Conservation (phyloP, 2,888 invertebrate species). For the Pinctada fucata region DNA sequence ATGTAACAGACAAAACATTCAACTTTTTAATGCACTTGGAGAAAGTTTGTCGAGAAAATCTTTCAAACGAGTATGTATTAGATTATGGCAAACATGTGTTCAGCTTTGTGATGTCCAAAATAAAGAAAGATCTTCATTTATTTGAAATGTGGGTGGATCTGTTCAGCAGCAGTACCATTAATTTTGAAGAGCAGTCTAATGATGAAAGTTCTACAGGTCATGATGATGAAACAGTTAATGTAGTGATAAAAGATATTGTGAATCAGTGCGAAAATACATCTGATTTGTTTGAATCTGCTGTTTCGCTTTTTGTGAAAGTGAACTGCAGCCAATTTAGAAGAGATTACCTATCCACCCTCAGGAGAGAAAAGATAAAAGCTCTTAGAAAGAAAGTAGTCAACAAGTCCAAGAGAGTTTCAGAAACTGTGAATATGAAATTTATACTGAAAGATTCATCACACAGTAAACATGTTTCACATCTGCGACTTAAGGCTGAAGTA, state of each 20-base stretch:
- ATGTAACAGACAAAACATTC: constrained; percentile 28
- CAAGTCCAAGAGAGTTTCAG: constrained; percentile 8
- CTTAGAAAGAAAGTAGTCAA: constrained; percentile 13
- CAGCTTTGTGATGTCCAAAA: background rate
- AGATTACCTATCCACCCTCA: constrained; percentile 7
- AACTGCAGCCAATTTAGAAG: constrained; percentile 5
- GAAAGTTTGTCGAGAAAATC: background rate
- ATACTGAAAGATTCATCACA: background rate
- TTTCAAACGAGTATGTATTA: constrained; percentile 15
- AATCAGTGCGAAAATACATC: constrained; percentile 5
- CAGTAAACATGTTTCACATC: background rate
- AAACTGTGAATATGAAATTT: constrained; percentile 22
- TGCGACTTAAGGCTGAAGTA: constrained; percentile 4
- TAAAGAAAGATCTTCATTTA: constrained; percentile 10
- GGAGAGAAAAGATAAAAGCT: constrained; percentile 12
- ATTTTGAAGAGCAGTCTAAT: background rate
- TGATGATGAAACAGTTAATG: background rate
- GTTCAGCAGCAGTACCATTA: background rate
- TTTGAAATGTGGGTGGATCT: constrained; percentile 2
- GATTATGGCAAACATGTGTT: constrained; percentile 10
- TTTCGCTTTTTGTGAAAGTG: constrained; percentile 6
- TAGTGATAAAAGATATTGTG: background rate
- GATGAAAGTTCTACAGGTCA: background rate
- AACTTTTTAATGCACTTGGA: constrained; percentile 22
- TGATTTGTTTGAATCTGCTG: constrained; percentile 6